phyloP scores from a whole-genome alignment of 2,888 invertebrate species.

The Sylvicola cinctus region DNA sequence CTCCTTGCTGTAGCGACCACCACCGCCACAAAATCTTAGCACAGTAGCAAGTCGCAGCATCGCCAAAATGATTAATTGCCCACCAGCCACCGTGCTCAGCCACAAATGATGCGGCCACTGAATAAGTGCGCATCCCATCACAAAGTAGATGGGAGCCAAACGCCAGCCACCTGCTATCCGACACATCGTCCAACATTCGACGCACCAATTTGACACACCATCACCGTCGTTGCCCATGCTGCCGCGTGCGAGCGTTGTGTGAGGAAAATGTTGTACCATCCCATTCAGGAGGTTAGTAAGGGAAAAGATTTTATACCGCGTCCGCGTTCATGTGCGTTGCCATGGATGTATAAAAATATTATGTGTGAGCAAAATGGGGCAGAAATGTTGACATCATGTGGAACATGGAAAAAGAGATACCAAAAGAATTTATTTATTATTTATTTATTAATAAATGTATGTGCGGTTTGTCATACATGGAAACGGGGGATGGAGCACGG shows the following conservation, averaged over 20 bases:
- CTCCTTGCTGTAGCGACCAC: slow-evolving; percentile 16
- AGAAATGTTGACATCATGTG: too few species aligned
- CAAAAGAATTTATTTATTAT: too few species aligned
- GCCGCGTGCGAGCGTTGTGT: too few species aligned
- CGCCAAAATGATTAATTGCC: slow-evolving; percentile 25
- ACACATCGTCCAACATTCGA: slow-evolving; percentile 16
- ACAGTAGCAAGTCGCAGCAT: slow-evolving; percentile 23
- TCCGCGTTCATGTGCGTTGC: too few species aligned
- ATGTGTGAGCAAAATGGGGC: not conserved
- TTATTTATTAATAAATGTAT: too few species aligned
- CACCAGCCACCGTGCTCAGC: slow-evolving; percentile 30
- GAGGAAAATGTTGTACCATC: too few species aligned
- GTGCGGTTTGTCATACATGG: too few species aligned
- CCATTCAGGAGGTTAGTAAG: too few species aligned
- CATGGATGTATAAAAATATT: not conserved
- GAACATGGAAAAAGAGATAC: too few species aligned
- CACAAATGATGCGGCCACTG: slow-evolving; percentile 27
- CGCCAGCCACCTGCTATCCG: slow-evolving; percentile 19
- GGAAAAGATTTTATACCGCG: too few species aligned
- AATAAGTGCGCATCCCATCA: slow-evolving; percentile 18
- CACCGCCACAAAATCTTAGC: slow-evolving; percentile 15
- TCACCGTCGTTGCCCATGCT: not conserved
- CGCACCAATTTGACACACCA: slow-evolving; percentile 1
- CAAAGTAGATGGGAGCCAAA: slow-evolving; percentile 18
- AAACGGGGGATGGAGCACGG: too few species aligned